Evolutionary conservation across 2,888 invertebrate genomes (phyloP), one percentile per base, ranked within the genome.

Genomic region (Plagiodera versicolora): DNA sequence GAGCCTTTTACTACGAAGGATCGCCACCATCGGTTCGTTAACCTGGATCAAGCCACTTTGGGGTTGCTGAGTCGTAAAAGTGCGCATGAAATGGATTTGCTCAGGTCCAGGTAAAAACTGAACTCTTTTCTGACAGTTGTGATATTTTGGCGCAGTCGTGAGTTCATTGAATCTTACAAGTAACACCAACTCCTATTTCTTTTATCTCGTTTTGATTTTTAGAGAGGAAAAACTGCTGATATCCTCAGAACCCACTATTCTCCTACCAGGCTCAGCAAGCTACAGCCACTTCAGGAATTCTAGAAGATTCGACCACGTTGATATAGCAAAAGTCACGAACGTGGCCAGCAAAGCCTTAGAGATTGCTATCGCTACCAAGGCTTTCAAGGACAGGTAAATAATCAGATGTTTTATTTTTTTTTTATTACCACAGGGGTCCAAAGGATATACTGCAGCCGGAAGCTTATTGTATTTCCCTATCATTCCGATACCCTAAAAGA

Each of bases 311-410:
- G 72, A 76, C 17, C 72, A 74, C 9, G 77, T 78, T n/a, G 81
- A 80, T 65, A 66, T 81, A 49, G 65, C 73, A 1, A 78, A 81
- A 46, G 81, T 81, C 10, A 78, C 81, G 65, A 76, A 77, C 18
- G 70, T 83, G 1, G 81, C 83, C 0, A 78, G 79, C 60, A 77
- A 76, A 58, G 85, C 84, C 1, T 68, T 85, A 66, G 82, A 84
- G 66, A 82, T 84, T 64, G 81, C 83, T 1, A 75, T 84, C 18
- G 83, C 84, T 0, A 83, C 82, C 0, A 80, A 81, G 67, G 77
- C 81, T 44, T 82, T 82, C 58, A 81, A 81, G 60, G 78, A 83
- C 61, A 80, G 81, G 81, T 82, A 72, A 69, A 67, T 55, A 14
- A 28, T 30, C 17, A n/a, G n/a, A n/a, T n/a, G n/a, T n/a, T n/a